Evolutionary conservation across 1,140 invertebrate species (phyloP).

Genomic region (Macrobrachium rosenbergii): DNA sequence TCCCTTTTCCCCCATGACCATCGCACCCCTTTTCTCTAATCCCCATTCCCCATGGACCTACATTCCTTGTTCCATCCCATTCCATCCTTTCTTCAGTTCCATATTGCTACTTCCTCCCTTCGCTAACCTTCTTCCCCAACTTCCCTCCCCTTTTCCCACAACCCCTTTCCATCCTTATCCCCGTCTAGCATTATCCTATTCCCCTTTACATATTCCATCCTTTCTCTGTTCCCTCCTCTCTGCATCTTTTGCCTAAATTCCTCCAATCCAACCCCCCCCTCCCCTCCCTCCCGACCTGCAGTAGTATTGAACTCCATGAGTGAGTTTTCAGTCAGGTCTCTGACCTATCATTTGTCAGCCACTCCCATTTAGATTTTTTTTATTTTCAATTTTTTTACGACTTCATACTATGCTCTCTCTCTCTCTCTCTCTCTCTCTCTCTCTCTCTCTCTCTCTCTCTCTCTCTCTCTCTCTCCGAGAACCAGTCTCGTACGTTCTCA

Average conservation of each 20-base stretch:
- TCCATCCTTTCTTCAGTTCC: background rate
- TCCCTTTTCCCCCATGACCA: too few relatives aligned
- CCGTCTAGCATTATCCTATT: background rate
- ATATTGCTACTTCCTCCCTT: too few relatives aligned
- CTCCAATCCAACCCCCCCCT: background rate
- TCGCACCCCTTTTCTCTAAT: too few relatives aligned
- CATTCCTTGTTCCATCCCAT: too few relatives aligned
- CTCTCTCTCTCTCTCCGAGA: background rate
- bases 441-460: constrained; percentile 32
- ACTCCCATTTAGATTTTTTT: background rate
- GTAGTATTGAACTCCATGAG: too few relatives aligned
- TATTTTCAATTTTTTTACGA: background rate
- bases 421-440: constrained; percentile 36
- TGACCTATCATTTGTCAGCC: background rate
- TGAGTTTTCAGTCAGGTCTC: too few relatives aligned
- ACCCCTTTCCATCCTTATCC: constrained; percentile 15
- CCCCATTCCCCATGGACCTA: too few relatives aligned
- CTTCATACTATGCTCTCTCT: constrained; percentile 28
- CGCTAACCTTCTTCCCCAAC: background rate
- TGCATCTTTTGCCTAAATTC: constrained; percentile 1
- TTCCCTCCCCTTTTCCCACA: background rate
- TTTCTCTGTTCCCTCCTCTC: constrained; percentile 2
- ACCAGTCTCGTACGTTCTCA: background rate
- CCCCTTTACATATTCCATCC: background rate
- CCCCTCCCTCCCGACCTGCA: background rate